Evolutionary conservation across 2,113 vertebrate genomes (phyloP).

Genomic region (Geococcyx californianus): DNA sequence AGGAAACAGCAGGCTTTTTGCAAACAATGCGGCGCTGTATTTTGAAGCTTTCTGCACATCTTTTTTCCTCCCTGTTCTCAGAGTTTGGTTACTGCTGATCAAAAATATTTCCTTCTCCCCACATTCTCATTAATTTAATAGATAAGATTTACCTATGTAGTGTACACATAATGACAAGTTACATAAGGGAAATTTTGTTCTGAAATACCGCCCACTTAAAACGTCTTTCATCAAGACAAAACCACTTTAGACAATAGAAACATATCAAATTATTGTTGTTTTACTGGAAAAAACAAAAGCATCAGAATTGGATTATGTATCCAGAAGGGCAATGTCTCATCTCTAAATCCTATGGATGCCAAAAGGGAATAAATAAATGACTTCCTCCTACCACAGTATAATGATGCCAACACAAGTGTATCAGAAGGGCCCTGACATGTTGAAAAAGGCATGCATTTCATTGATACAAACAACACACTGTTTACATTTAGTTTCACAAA

Average conservation of each 20-base stretch:
- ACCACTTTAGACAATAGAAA: constrained; percentile 26
- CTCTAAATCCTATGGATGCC: constrained; percentile 20
- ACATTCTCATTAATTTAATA: constrained; percentile 78
- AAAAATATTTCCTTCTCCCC: constrained; percentile 71
- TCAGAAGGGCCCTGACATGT: neutral
- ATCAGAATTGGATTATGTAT: neutral
- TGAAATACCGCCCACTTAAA: constrained; percentile 44
- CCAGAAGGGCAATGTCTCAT: neutral
- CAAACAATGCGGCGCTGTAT: constrained; percentile 81
- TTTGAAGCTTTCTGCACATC: constrained; percentile 72
- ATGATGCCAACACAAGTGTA: neutral
- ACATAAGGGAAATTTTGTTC: constrained; percentile 58
- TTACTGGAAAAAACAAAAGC: constrained; percentile 41
- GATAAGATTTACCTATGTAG: constrained; percentile 65
- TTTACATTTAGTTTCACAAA: neutral
- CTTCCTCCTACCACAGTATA: constrained; percentile 21
- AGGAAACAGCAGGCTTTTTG: constrained; percentile 79
- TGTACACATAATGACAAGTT: constrained; percentile 65
- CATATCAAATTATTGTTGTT: constrained; percentile 43
- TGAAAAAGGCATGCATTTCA: neutral
- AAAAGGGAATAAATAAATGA: constrained; percentile 21
- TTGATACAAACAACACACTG: neutral
- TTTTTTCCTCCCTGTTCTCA: constrained; percentile 32
- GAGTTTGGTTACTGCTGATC: constrained; percentile 73
- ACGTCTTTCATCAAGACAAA: constrained; percentile 59